Evolutionary conservation across 2,113 vertebrate species (phyloP).

Genomic region (Prunella himalayana): DNA sequence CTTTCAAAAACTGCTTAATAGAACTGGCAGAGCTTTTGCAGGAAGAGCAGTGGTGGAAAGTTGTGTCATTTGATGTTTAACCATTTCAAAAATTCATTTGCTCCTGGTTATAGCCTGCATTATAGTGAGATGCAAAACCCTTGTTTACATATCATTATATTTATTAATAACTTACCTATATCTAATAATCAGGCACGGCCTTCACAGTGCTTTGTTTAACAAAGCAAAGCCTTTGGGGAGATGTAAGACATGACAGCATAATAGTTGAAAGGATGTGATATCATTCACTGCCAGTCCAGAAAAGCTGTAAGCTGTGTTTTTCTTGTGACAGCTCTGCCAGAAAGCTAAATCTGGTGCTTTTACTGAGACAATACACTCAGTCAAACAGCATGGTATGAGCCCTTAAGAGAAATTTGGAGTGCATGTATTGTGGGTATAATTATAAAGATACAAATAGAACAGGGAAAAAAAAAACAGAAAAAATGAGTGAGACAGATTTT

Average conservation of each 20-base stretch:
- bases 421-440: background rate
- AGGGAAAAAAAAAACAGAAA: background rate
- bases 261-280: background rate
- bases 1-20: background rate
- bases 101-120: background rate
- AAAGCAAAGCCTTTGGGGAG: background rate
- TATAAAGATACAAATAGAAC: background rate
- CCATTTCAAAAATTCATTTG: background rate
- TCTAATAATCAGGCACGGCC: background rate
- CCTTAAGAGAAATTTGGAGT: background rate
- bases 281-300: background rate
- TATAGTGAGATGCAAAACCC: background rate
- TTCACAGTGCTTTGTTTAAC: background rate
- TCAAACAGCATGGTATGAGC: background rate
- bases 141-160: background rate
- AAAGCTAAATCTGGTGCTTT: background rate
- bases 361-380: background rate
- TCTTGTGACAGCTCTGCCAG: background rate
- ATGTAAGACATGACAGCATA: background rate
- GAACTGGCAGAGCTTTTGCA: background rate
- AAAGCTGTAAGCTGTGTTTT: background rate
- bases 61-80: background rate
- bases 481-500: background rate
- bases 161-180: background rate
- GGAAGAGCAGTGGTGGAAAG: background rate